Base-by-base conservation (phyloP, 2,888 invertebrate species). In the Chydorus sphaericus region DNA sequence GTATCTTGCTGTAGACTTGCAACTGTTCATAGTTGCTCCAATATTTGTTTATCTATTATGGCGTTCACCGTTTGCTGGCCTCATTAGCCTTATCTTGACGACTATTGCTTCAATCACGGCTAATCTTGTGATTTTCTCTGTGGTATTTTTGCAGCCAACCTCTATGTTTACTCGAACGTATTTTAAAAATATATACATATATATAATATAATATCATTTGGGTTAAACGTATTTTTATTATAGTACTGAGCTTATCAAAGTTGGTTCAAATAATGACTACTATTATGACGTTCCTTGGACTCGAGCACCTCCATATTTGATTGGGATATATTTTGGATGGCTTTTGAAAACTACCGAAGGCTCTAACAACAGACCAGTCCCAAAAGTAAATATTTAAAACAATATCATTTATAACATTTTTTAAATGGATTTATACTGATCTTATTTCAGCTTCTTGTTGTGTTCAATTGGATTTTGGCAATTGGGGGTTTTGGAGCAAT, bases 401-500 rank as follows among this genome's bases (percentile, higher is more conserved):
- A 10, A 33, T 8, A 33, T 8, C 33, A 8, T 33, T 8, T 14
- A 33, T 10, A 10, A 33, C 33, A 33, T 10, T 33, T 33, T 33
- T 10, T 14, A 33, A 39, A 39, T 39, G 11, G 26, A 4, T 4
- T 23, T 44, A n/a, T 44, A 11, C 26, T n/a, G 18, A 23, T 33
- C 8, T 44, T 16, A 7, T 11, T 38, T 30, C 18, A 54, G 48
- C 29, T 44, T 18, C 20, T 48, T 59, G 78, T 79, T n/a, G 67
- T 72, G 39, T 70, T 78, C 3, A 87, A 85, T 26, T 89, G 89
- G 89, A 67, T 72, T 2, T 67, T 79, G 37, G 81, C 86, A 55
- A 70, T 78, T 48, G 74, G 75, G 2, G 80, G 81, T 60, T 73
- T 87, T 14, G 71, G 84, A 61, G 80, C 83, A 61, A 74, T 89